Percentiles rank a stretch among this genome's conserved stretches.
Conservation (phyloP, 1,140 invertebrate species). For the Thalassaphorura encarpata region DNA sequence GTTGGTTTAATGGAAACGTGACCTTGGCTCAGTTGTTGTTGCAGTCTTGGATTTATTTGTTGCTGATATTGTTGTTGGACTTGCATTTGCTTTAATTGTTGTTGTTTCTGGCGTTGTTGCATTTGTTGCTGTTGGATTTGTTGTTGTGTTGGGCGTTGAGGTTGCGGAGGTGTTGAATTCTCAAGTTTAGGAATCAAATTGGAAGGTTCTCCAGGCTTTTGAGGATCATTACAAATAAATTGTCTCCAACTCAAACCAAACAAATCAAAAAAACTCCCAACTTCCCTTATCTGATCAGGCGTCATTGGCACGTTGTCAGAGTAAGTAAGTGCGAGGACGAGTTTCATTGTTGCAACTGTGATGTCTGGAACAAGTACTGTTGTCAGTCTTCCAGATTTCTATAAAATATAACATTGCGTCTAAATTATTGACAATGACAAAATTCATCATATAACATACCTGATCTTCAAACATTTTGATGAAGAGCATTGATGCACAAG, state of each 20-base stretch:
- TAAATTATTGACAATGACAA: neutral
- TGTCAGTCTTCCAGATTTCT: constrained; percentile 10
- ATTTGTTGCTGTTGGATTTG: neutral
- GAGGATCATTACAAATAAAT: constrained; percentile 10
- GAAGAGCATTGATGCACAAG: constrained; percentile 19
- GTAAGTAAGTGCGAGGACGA: constrained; percentile 23
- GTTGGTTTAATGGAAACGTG: neutral
- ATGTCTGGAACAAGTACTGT: constrained; percentile 25
- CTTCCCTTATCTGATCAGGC: constrained; percentile 19
- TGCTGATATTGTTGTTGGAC: neutral
- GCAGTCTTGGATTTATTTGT: neutral
- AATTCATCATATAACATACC: constrained; percentile 10
- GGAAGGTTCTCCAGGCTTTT: neutral
- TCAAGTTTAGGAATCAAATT: neutral
- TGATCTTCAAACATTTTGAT: constrained; percentile 20
- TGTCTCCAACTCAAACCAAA: constrained; percentile 26
- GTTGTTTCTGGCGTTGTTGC: neutral
- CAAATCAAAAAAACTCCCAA: constrained; percentile 13
- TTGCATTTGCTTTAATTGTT: neutral
- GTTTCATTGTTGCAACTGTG: constrained; percentile 10
- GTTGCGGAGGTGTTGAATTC: neutral
- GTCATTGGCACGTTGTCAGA: constrained; percentile 13
- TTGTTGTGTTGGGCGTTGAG: neutral
- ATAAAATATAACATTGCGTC: neutral
- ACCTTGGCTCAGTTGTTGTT: too few relatives aligned